Evolutionary conservation across 2,113 vertebrate genomes (phyloP).

Genomic region (Butastur rufipennis): DNA sequence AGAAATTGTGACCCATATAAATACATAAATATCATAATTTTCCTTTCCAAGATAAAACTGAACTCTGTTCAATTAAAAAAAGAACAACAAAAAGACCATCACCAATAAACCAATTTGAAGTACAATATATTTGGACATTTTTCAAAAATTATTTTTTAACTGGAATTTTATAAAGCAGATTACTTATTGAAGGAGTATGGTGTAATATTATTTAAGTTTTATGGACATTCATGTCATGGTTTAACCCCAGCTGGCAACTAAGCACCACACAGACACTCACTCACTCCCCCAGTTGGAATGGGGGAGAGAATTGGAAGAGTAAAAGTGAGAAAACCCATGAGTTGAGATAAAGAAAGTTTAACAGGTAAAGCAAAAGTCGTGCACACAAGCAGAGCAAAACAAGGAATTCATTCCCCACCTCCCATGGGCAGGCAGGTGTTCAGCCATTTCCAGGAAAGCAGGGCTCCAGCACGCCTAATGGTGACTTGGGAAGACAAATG

Average conservation of each 20-base stretch:
- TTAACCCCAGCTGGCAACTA: no score
- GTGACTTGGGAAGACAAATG: no score
- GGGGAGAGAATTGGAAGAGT: no score
- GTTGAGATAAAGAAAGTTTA: no score
- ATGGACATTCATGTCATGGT: background rate
- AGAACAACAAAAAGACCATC: fast-evolving
- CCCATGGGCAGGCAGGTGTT: no score
- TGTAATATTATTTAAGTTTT: background rate
- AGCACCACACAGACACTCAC: no score
- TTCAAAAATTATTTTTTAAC: background rate
- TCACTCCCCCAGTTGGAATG: no score
- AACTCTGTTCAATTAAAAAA: background rate
- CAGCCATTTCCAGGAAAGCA: no score
- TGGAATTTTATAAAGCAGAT: background rate
- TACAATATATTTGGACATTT: background rate
- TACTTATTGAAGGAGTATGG: background rate
- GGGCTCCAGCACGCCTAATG: fast-evolving
- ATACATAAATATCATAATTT: background rate
- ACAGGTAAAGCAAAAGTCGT: no score
- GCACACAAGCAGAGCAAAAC: no score
- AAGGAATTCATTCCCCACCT: no score
- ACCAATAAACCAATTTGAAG: background rate
- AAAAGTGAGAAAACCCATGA: no score
- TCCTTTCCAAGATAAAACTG: background rate
- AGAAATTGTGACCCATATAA: background rate